Base-by-base conservation (phyloP, 2,888 invertebrate species). In the Caenorhabditis becei region DNA sequence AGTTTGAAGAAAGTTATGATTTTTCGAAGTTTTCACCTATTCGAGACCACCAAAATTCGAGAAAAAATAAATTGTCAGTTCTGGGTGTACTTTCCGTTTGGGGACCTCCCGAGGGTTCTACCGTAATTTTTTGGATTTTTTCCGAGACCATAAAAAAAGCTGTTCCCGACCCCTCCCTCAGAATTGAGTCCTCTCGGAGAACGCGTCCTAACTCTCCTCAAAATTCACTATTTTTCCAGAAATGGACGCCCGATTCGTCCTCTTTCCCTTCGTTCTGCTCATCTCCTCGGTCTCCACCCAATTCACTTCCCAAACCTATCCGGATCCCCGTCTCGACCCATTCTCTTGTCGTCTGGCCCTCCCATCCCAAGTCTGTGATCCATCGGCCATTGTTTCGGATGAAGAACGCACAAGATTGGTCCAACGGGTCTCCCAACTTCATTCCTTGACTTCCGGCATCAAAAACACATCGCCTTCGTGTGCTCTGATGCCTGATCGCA, bases 301-400 rank as follows among this genome's bases (percentile, higher is more conserved):
- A 72, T 90, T 84, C 84, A 88, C 85, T 49, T 86, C 89, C 0
- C 89, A 89, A 78, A 88, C 88, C n/a, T 90, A 87, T 56, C 90
- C 90, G 7, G 90, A 90, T 58, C 90, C 89, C 4, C 70, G 88
- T 24, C 61, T 84, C 23, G 88, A 88, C 62, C 88, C 88, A 0
- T 80, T 88, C n/a, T 80, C 83, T 1, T 87, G 87, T 65, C 83
- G 86, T 2, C 26, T 84, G 24, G 83, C 83, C 1, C 78, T 87
- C 28, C 86, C 86, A 8, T 83, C 84, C 16, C 77, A 71, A 65
- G 85, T 90, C 8, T 90, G 90, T 78, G 90, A 90, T 78, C 90
- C 90, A 16, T 83, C 88, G n/a, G 89, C 89, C 18, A 88, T 90
- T 61, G 80, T 90, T 11, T 83, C 84, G 0, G 86, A 90, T 53